Conservation (phyloP, 2,888 invertebrate species). For the Hyposoter dolosus region DNA sequence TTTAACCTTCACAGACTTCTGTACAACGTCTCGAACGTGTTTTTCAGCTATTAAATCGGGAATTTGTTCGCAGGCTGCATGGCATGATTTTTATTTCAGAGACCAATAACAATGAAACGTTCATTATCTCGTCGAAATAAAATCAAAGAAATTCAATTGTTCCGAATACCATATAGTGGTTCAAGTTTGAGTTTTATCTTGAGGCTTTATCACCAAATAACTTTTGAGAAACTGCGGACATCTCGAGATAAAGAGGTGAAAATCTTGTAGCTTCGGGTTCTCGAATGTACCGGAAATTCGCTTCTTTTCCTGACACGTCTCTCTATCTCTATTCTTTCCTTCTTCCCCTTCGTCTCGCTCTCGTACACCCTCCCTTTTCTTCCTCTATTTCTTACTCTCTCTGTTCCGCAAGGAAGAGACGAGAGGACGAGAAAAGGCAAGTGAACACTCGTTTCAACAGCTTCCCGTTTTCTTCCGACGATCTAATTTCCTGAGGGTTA, state of each 20-base stretch:
- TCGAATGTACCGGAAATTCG: conserved; percentile 63
- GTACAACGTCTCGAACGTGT: not conserved
- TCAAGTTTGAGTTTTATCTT: conserved; percentile 9
- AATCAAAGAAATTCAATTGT: conserved; percentile 13
- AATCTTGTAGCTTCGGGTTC: conserved; percentile 25
- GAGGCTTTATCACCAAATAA: not conserved
- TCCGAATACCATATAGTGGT: not conserved
- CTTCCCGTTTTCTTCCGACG: conserved; percentile 55
- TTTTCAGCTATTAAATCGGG: not conserved
- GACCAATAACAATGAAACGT: conserved; percentile 2
- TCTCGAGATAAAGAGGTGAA: conserved; percentile 43
- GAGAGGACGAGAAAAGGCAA: conserved; percentile 17
- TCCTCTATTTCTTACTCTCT: not conserved
- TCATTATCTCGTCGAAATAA: not conserved
- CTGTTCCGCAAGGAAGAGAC: conserved; percentile 5
- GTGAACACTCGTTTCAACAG: conserved; percentile 47
- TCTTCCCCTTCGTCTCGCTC: not conserved
- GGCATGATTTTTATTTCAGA: not conserved
- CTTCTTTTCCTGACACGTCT: conserved; percentile 32
- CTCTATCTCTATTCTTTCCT: not conserved
- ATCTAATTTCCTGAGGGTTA: conserved; percentile 64
- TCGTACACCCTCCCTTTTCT: not conserved
- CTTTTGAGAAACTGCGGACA: not conserved
- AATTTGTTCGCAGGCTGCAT: not conserved
- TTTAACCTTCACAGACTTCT: conserved; percentile 1